These are phyloP conservation scores for Drosophila anceps DNA, from an alignment of 2,888 invertebrate genomes.

Conservation along the genomic window DNA sequence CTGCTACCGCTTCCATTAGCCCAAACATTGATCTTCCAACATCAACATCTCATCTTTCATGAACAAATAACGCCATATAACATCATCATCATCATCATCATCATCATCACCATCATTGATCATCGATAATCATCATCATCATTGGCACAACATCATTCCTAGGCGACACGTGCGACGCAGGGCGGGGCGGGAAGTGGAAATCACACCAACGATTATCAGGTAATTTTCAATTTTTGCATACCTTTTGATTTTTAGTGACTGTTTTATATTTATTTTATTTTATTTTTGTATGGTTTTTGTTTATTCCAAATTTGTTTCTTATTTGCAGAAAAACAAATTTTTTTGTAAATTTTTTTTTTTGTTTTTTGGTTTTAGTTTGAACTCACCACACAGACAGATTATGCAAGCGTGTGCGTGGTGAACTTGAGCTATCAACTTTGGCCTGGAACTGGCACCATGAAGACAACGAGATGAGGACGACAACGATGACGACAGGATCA, in stretches of 20 bases:
- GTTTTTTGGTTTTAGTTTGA: conserved; percentile 58
- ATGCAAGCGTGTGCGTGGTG: conserved; percentile 76
- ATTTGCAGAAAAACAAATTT: conserved; percentile 76
- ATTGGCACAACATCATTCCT: conserved; percentile 60
- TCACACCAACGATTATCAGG: conserved; percentile 81
- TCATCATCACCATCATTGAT: conserved; percentile 46
- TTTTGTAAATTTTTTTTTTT: conserved; percentile 44
- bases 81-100: conserved; percentile 44
- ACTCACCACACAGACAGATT: conserved; percentile 79
- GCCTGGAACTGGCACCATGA: conserved; percentile 58
- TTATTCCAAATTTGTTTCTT: conserved; percentile 77
- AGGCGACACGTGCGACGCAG: conserved; percentile 61
- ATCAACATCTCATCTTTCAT: conserved; percentile 50
- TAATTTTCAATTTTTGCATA: conserved; percentile 70
- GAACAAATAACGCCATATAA: conserved; percentile 39
- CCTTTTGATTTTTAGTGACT: conserved; percentile 65
- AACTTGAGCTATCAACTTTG: conserved; percentile 65
- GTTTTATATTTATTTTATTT: too few relatives aligned
- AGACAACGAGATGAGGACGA: conserved; percentile 53
- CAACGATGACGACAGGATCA: conserved; percentile 51
- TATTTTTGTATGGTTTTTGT: conserved; percentile 34
- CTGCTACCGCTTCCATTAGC: conserved; percentile 39
- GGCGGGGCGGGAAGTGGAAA: conserved; percentile 78
- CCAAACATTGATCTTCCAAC: conserved; percentile 50
- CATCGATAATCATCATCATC: conserved; percentile 54